A percentile compares a stretch with the other conserved stretches of the same genome.
phyloP scores from a whole-genome alignment of 2,113 vertebrate species.

The Syrrhaptes paradoxus region DNA sequence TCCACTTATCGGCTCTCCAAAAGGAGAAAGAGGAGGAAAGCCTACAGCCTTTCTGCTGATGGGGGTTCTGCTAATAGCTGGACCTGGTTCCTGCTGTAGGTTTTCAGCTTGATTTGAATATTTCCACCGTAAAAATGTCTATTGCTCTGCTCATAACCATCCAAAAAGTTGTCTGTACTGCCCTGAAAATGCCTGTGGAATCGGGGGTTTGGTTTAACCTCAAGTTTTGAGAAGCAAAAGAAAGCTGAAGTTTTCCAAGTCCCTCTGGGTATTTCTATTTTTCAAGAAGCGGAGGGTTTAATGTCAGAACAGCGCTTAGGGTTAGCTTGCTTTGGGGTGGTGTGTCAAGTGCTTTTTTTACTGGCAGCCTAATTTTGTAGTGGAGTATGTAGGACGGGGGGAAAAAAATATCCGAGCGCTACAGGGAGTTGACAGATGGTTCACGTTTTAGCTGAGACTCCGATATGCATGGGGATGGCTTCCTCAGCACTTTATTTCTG shows the following conservation, averaged over 20 bases:
- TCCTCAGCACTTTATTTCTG: constrained; percentile 25
- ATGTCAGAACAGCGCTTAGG: not conserved
- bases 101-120: not conserved
- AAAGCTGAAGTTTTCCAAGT: not conserved
- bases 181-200: not conserved
- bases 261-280: not conserved
- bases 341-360: not conserved
- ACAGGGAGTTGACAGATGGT: constrained; percentile 44
- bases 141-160: not conserved
- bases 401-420: not conserved
- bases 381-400: not conserved
- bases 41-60: not conserved
- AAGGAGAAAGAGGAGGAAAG: not conserved
- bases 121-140: not conserved
- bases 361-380: constrained; percentile 28
- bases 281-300: not conserved
- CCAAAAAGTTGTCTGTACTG: not conserved
- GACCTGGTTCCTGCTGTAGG: not conserved
- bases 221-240: not conserved
- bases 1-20: not conserved
- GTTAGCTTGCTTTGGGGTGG: not conserved
- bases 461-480: not conserved
- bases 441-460: constrained; percentile 44
- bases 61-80: not conserved
- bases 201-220: not conserved